Percentiles rank a stretch among this genome's conserved stretches.
These are phyloP conservation scores for Erebia aethiops DNA, from an alignment of 2,888 invertebrate species.

Conservation along the genomic window DNA sequence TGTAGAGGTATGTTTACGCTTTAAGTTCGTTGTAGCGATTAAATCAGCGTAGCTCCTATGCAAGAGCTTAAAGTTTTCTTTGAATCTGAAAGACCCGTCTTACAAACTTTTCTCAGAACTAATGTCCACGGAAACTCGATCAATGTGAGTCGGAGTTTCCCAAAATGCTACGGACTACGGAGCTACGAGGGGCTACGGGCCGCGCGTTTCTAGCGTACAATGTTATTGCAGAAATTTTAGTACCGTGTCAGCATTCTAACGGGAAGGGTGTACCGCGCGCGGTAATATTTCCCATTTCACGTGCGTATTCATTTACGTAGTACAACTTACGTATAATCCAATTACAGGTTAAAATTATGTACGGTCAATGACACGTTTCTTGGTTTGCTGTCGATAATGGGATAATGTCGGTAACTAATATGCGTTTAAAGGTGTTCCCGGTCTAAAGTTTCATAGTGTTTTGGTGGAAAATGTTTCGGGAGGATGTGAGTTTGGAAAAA, in stretches of 20 bases:
- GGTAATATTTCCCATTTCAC: conserved; percentile 31
- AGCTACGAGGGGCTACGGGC: conserved; percentile 51
- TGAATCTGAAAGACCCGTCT: background rate
- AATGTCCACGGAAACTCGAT: conserved; percentile 55
- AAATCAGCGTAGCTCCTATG: background rate
- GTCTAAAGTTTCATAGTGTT: conserved; percentile 49
- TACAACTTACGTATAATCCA: conserved; percentile 62
- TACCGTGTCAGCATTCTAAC: conserved; percentile 56
- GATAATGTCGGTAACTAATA: conserved; percentile 57
- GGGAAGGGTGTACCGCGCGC: conserved; percentile 48
- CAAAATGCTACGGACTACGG: conserved; percentile 55
- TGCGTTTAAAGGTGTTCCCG: conserved; percentile 49
- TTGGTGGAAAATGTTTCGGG: conserved; percentile 63
- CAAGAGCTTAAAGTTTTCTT: background rate
- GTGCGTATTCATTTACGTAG: conserved; percentile 67
- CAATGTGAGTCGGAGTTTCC: conserved; percentile 60
- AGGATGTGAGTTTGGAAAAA: conserved; percentile 75
- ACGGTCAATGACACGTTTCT: conserved; percentile 55
- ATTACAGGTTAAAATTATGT: conserved; percentile 55
- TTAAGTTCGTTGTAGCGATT: background rate
- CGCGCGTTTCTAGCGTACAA: conserved; percentile 9
- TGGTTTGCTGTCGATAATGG: conserved; percentile 51
- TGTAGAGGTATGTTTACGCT: no score
- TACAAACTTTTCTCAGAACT: conserved; percentile 16
- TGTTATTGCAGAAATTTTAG: conserved; percentile 50